Evolutionary conservation across 2,888 invertebrate species (phyloP).

Genomic region (Phengaris arion): DNA sequence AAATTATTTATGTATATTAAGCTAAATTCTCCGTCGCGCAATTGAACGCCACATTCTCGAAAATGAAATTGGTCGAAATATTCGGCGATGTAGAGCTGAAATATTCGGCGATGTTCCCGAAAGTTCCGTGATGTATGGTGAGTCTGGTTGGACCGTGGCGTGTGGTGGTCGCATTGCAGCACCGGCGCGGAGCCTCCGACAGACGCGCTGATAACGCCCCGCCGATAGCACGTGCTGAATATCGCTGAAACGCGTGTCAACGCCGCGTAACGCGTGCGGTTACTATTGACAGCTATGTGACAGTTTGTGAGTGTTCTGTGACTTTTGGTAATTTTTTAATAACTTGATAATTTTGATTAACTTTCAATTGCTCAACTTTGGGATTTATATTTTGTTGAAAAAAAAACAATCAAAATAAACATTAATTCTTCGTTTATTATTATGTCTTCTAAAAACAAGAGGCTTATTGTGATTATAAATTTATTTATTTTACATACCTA

Average conservation of each 20-base stretch:
- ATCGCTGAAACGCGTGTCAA: not conserved
- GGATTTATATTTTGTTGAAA: not conserved
- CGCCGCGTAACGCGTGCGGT: slow-evolving; percentile 15
- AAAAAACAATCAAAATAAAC: no score
- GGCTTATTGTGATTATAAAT: no score
- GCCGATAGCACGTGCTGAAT: slow-evolving; percentile 58
- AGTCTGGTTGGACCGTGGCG: not conserved
- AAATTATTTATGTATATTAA: no score
- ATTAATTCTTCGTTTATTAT: no score
- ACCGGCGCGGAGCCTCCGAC: slow-evolving; percentile 54
- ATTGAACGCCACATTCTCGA: not conserved
- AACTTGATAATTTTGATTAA: not conserved
- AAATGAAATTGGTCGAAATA: not conserved
- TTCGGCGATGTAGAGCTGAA: not conserved
- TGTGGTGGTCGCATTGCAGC: slow-evolving; percentile 68
- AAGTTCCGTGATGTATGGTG: slow-evolving; percentile 16
- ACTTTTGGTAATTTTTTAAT: not conserved
- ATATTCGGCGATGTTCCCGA: not conserved
- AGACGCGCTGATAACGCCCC: slow-evolving; percentile 66
- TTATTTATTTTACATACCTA: no score
- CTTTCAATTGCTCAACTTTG: not conserved
- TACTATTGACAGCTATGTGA: slow-evolving; percentile 18
- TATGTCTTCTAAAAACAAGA: no score
- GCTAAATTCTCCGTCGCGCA: not conserved
- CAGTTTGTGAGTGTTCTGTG: slow-evolving; percentile 25